phyloP scores from a whole-genome alignment of 2,888 invertebrate genomes.

The Mayetiola destructor region DNA sequence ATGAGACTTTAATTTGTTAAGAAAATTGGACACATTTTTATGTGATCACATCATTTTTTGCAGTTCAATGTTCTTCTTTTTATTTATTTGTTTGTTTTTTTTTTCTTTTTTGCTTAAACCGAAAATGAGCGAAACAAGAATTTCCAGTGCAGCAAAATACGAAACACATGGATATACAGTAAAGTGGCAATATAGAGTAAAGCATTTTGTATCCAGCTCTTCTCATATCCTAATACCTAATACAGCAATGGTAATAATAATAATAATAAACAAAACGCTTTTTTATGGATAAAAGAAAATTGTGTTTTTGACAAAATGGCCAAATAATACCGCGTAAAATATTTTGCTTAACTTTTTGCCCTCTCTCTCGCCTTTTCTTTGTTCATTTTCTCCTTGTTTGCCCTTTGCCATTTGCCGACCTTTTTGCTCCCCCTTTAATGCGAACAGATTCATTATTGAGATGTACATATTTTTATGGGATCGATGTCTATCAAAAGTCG shows the following conservation, averaged over 20 bases:
- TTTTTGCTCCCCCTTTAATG: not conserved
- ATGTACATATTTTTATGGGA: too few species aligned
- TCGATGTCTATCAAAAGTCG: conserved; percentile 7
- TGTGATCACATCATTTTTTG: conserved; percentile 3
- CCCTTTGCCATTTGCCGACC: too few species aligned
- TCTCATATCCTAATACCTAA: conserved; percentile 8
- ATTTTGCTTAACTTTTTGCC: too few species aligned
- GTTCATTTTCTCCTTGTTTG: too few species aligned
- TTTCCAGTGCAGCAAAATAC: not conserved
- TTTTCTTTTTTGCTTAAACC: conserved; percentile 2
- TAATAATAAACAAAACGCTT: too few species aligned
- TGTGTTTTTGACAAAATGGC: conserved; percentile 6
- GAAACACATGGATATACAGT: not conserved
- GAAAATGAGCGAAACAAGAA: too few species aligned
- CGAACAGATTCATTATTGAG: too few species aligned
- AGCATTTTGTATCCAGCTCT: not conserved
- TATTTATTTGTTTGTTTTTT: not conserved
- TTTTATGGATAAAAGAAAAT: conserved; percentile 8
- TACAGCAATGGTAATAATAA: too few species aligned
- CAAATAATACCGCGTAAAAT: not conserved
- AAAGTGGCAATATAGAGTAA: not conserved
- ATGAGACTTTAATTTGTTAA: conserved; percentile 12
- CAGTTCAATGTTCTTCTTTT: too few species aligned
- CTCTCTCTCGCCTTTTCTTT: too few species aligned
- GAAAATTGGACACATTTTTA: conserved; percentile 12